A percentile compares a stretch with the other conserved stretches of the same genome.
Conservation (phyloP, 2,888 invertebrate species). For the Cepaea hortensis region DNA sequence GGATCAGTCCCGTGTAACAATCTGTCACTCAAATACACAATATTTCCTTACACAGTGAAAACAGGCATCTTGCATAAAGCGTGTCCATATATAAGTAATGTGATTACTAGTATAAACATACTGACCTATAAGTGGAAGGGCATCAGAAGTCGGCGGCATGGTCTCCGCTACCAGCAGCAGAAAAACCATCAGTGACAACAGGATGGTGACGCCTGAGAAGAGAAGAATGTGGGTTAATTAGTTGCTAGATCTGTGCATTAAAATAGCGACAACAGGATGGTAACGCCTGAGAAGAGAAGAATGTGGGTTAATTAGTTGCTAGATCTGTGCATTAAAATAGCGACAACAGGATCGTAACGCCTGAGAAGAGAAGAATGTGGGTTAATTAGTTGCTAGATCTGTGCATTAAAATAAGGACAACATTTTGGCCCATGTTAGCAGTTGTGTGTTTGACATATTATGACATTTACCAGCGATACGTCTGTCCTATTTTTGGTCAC, state of each 20-base stretch:
- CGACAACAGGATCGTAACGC: slow-evolving; percentile 96
- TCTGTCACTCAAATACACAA: too few species aligned
- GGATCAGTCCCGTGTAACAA: too few species aligned
- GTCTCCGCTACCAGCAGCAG: slow-evolving; percentile 98
- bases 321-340: slow-evolving; percentile 76
- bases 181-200: slow-evolving; percentile 97
- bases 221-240: background rate
- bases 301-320: background rate
- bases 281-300: slow-evolving; percentile 85
- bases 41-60: too few species aligned
- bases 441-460: too few species aligned
- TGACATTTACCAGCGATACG: too few species aligned
- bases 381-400: background rate
- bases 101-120: background rate
- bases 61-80: too few species aligned
- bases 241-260: background rate
- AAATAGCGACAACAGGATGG: slow-evolving; percentile 92
- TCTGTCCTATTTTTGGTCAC: too few species aligned
- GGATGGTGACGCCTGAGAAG: slow-evolving; percentile 92
- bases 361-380: slow-evolving; percentile 78
- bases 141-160: slow-evolving; percentile 98
- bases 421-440: slow-evolving; percentile 73
- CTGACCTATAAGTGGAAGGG: slow-evolving; percentile 98
- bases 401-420: slow-evolving; percentile 83
- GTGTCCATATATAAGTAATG: too few species aligned